Evolutionary conservation across 2,113 vertebrate genomes (phyloP), one percentile per base, ranked within the genome.

Genomic region (Epinephelus fuscoguttatus): DNA sequence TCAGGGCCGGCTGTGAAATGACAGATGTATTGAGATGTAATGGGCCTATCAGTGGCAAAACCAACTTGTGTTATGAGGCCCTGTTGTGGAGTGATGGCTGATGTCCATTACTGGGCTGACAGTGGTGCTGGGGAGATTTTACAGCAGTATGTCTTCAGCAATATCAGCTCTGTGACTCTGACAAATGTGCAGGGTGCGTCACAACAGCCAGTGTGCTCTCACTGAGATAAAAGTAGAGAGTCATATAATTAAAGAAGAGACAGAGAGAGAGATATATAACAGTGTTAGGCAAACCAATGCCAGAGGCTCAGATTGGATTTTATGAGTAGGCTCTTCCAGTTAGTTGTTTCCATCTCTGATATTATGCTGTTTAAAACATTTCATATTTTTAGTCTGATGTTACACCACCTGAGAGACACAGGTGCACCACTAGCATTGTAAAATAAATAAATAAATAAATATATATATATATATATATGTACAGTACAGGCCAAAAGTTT

Each of bases 21-120:
- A 88, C 84, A 82, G 75, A 80, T 77, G 83, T 14, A 80, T 80
- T 80, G 77, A 89, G 78, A 88, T 71, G 78, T 89, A 86, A 88
- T 88, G 42, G 80, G 64, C 75, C 83, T 80, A 77, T 91, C 77
- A 59, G 73, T 73, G 33, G 68, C 68, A 76, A 84, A 78, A 72
- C 49, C 72, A 78, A 50, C 84, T 63, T 52, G 60, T 79, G 61
- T 78, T 85, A 75, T 23, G 52, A 73, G 79, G 75, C 68, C 19
- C 37, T 71, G 61, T 37, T 80, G 69, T 59, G 63, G 78, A 77
- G 61, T 82, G 72, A 87, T 81, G 71, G 84, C 78, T 75, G 78
- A 67, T 75, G 84, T 75, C 81, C 60, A 71, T 80, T 84, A 78
- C 75, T 13, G 21, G 50, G 75, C 59, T 80, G 87, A 76, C 74